Conservation (phyloP, 2,888 invertebrate genomes). For the Catocala nupta region DNA sequence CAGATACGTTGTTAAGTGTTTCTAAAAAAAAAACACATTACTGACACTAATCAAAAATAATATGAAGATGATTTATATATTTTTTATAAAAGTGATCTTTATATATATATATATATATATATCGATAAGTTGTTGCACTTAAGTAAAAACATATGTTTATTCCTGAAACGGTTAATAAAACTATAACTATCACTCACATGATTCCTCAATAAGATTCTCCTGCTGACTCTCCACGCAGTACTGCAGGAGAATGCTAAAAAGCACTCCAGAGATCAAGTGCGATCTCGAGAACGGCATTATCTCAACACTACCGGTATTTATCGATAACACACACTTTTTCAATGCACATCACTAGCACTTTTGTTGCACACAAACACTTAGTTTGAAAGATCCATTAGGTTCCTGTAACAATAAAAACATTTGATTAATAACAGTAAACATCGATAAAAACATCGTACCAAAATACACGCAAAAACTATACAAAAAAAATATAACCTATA, state of each 20-base stretch:
- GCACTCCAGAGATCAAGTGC: slow-evolving; percentile 63
- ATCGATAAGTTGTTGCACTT: no score
- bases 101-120: no score
- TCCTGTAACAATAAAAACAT: slow-evolving; percentile 55
- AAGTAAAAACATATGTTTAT: neutral
- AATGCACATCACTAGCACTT: slow-evolving; percentile 62
- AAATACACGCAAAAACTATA: no score
- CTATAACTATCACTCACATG: slow-evolving; percentile 65
- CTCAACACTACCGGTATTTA: slow-evolving; percentile 54
- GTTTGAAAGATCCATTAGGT: slow-evolving; percentile 17
- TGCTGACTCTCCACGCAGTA: slow-evolving; percentile 74
- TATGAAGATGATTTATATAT: no score
- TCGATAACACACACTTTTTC: slow-evolving; percentile 54
- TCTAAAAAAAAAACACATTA: no score
- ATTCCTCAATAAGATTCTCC: slow-evolving; percentile 79
- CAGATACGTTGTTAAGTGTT: no score
- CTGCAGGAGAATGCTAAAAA: slow-evolving; percentile 68
- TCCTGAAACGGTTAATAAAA: no score
- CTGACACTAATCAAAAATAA: no score
- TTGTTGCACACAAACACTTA: slow-evolving; percentile 23
- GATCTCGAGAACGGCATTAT: slow-evolving; percentile 63
- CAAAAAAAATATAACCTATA: no score
- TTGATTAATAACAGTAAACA: neutral
- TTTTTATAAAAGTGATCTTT: no score
- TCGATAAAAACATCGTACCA: no score